A percentile compares a stretch with the other conserved stretches of the same genome.
Evolutionary conservation across 2,888 invertebrate species (phyloP).

Genomic region (Peribatodes rhomboidaria): DNA sequence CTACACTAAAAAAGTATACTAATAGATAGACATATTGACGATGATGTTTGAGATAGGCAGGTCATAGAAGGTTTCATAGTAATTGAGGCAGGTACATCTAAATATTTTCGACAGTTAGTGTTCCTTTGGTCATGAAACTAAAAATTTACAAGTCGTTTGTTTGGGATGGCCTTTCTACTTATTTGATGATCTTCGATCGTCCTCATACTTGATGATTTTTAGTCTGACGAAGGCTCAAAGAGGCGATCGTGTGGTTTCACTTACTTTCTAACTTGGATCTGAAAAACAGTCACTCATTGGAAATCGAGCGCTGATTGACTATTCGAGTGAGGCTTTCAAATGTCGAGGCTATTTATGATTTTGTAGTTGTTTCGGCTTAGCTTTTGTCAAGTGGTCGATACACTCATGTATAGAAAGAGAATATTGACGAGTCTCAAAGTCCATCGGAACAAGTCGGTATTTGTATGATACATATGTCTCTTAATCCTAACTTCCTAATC

Average conservation of each 20-base stretch:
- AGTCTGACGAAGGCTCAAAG: constrained; percentile 14
- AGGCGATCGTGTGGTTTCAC: constrained; percentile 28
- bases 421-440: too few species aligned
- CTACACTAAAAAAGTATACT: too few species aligned
- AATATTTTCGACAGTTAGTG: too few species aligned
- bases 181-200: background rate
- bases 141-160: background rate
- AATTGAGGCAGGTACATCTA: too few species aligned
- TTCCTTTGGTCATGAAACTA: too few species aligned
- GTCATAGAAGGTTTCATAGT: too few species aligned
- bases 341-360: background rate
- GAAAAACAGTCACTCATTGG: constrained; percentile 35
- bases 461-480: too few species aligned
- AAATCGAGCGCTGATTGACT: constrained; percentile 35
- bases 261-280: constrained; percentile 35
- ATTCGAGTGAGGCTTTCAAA: constrained; percentile 27
- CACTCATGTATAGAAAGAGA: too few species aligned
- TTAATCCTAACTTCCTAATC: too few species aligned
- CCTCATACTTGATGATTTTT: constrained; percentile 17
- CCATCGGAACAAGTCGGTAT: too few species aligned
- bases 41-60: too few species aligned
- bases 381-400: background rate
- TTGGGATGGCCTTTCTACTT: background rate
- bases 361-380: constrained; percentile 1
- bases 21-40: too few species aligned